Base-by-base conservation (phyloP, 2,797 vertebrate species). In the Pyrocephalus nanus region DNA sequence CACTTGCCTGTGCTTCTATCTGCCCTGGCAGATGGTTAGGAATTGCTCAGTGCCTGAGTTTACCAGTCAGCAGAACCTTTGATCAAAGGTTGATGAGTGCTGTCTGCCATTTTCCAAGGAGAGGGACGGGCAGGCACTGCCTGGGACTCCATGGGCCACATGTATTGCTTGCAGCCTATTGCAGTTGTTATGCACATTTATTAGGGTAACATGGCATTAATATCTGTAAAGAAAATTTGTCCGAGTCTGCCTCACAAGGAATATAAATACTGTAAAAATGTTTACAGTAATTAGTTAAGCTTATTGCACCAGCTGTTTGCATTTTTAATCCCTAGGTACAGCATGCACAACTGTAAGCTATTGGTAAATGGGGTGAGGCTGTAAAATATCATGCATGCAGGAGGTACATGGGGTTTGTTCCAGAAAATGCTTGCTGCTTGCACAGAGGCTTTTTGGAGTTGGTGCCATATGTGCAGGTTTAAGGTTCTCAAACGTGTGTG, bases 121-220 rank as follows among this genome's bases (percentile, higher is more conserved):
- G 40, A 3, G 4, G 29, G 25, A 43, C 14, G 54, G 61, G 42
- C 29, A 65, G 57, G 20, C 8, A 8, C 8, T 47, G 47, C 4
- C 1, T 36, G 42, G 30, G 8, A 8, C 57, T 66, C 5, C 0
- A 5, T 51, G 64, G 88, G 42, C 48, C n/a, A 1, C 4, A 0
- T 5, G 16, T 53, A 21, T 34, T 92, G 23, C 26, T n/a, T 80
- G 45, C 32, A 57, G 45, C 15, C 36, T 47, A 13, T 43, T 75
- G 48, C 36, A 54, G 14, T 40, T 64, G 36, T 11, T 65, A 50
- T 78, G 15, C 38, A n/a, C 7, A 8, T 19, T 60, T 83, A 21
- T 48, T 77, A 40, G 45, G 15, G 47, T 51, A 55, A 55, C 11
- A 0, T 23, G 20, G 6, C 4, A n/a, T 82, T 71, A 65, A 81